Conservation (phyloP, 1,140 invertebrate genomes). For the Lordiphosa clarofinis region DNA sequence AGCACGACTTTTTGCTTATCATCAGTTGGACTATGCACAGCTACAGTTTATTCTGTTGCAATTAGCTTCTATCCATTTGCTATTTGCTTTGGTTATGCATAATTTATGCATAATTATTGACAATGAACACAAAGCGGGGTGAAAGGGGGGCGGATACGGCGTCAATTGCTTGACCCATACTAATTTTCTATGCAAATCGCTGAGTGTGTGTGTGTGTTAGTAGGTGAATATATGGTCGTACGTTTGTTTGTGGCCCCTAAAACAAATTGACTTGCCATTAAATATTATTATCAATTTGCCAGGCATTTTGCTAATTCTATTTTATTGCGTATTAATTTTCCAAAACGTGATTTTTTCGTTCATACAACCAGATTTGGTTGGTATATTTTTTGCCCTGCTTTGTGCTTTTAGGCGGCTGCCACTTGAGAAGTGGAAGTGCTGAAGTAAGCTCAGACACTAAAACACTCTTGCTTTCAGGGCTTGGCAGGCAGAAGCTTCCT, state of each 20-base stretch:
- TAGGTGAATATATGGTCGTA: background rate
- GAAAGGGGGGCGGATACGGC: too few species aligned
- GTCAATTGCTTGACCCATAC: slow-evolving; percentile 8
- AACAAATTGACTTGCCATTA: slow-evolving; percentile 69
- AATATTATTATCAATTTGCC: slow-evolving; percentile 72
- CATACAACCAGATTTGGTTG: slow-evolving; percentile 13
- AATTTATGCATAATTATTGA: slow-evolving; percentile 70
- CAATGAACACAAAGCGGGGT: slow-evolving; percentile 13
- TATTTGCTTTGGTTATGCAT: slow-evolving; percentile 53
- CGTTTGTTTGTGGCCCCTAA: slow-evolving; percentile 2
- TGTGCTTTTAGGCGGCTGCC: slow-evolving; percentile 54
- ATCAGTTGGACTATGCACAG: slow-evolving; percentile 4
- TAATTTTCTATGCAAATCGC: slow-evolving; percentile 30
- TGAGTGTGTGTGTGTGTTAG: too few species aligned
- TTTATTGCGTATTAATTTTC: slow-evolving; percentile 73
- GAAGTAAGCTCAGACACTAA: slow-evolving; percentile 38
- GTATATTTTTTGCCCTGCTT: slow-evolving; percentile 26
- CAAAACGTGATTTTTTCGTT: background rate
- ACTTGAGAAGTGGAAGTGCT: slow-evolving; percentile 37
- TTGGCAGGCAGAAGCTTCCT: slow-evolving; percentile 50
- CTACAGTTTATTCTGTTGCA: slow-evolving; percentile 7
- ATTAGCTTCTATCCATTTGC: slow-evolving; percentile 21
- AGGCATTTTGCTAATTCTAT: slow-evolving; percentile 60
- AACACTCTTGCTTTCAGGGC: slow-evolving; percentile 70
- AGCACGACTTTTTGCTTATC: too few species aligned